A percentile compares a stretch with the other conserved stretches of the same genome.
These are phyloP conservation scores for Epinotia ramella DNA, from an alignment of 2,888 invertebrate genomes.

Conservation along the genomic window DNA sequence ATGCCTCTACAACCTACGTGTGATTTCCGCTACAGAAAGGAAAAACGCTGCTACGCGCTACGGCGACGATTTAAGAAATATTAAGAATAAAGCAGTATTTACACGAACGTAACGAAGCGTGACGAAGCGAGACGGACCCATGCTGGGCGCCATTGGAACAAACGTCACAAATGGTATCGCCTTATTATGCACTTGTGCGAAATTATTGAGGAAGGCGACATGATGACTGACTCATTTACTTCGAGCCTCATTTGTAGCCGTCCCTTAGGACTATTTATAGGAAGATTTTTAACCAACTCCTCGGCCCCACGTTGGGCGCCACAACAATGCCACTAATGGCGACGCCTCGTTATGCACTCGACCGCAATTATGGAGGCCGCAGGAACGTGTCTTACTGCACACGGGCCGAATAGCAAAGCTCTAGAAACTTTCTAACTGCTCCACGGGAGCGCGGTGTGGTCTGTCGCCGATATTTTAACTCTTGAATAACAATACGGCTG, in stretches of 20 bases:
- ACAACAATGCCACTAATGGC: conserved; percentile 76
- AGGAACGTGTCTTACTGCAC: conserved; percentile 34
- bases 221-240: too few species aligned
- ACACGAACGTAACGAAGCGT: too few species aligned
- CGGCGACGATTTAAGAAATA: too few species aligned
- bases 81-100: too few species aligned
- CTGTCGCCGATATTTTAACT: neutral
- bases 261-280: conserved; percentile 9
- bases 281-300: conserved; percentile 34
- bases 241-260: neutral
- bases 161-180: neutral
- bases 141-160: neutral
- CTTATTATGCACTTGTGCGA: neutral
- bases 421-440: conserved; percentile 24
- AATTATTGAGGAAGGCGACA: neutral
- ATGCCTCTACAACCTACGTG: too few species aligned
- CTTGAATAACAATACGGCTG: neutral
- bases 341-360: conserved; percentile 68
- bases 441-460: neutral
- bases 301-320: conserved; percentile 69
- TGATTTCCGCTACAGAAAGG: too few species aligned
- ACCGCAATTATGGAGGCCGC: conserved; percentile 47
- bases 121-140: too few species aligned
- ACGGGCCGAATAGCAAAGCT: conserved; percentile 5
- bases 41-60: too few species aligned